A percentile compares a stretch with the other conserved stretches of the same genome.
Evolutionary conservation across 2,888 invertebrate species (phyloP).

Genomic region (Hirtodrosophila cameraria): DNA sequence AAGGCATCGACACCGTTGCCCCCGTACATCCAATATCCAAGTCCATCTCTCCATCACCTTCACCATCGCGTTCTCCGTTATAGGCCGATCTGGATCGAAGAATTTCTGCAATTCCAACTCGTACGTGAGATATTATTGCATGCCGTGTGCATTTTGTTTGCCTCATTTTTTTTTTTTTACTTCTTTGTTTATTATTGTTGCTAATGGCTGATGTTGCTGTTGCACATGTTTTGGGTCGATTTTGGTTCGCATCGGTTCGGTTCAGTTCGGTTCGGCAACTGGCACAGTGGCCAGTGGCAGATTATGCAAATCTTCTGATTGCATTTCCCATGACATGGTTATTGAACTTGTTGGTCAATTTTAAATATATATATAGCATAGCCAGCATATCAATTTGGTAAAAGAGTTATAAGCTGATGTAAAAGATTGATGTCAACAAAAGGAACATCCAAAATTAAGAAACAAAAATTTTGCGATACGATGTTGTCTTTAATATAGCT

Average conservation of each 20-base stretch:
- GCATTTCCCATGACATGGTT: conserved; percentile 37
- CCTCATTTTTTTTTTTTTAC: no score
- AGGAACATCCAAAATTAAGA: no score
- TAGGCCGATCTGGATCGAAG: conserved; percentile 35
- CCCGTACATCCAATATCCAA: no score
- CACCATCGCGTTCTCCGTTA: conserved; percentile 42
- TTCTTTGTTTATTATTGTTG: conserved; percentile 28
- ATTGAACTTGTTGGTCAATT: conserved; percentile 16
- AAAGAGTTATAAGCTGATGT: neutral
- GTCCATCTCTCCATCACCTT: no score
- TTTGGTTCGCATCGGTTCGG: conserved; percentile 2
- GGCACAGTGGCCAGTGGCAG: conserved; percentile 17
- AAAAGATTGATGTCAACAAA: neutral
- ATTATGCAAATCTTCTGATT: conserved; percentile 44
- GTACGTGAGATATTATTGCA: conserved; percentile 71
- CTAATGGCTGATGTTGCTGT: neutral
- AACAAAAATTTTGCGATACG: no score
- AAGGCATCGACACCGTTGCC: conserved; percentile 1
- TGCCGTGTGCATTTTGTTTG: conserved; percentile 34
- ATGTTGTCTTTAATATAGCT: no score
- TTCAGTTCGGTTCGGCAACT: neutral
- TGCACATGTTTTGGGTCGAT: conserved; percentile 36
- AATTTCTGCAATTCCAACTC: conserved; percentile 55
- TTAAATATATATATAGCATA: neutral
- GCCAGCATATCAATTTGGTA: conserved; percentile 4